Evolutionary conservation across 2,113 vertebrate genomes (phyloP), one percentile per base, ranked within the genome.

Genomic region (Hymenochirus boettgeri): DNA sequence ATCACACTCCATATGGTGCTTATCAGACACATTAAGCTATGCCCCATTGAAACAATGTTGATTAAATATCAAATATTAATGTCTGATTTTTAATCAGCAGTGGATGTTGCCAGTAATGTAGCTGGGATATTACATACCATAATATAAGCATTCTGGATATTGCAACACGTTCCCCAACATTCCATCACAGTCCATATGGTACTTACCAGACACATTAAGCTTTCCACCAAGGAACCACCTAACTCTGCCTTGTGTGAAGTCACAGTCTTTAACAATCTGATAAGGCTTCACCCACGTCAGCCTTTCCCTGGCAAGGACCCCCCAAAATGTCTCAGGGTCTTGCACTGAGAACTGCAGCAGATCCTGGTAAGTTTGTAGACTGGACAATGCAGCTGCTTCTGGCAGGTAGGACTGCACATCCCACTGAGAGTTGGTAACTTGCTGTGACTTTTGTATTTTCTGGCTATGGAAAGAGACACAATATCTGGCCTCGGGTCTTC

Each of bases 121-220:
- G n/a, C n/a, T n/a, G n/a, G n/a, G n/a, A n/a, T n/a, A n/a, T n/a
- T n/a, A n/a, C n/a, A 31, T 31, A 10, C 10, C 5, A 31, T 31
- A 31, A 31, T 31, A 31, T 31, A 31, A 31, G 29, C 10, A 31
- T 31, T 31, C 5, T 10, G 29, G 29, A 31, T 10, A 31, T 10
- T 31, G 29, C 10, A 10, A 6, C 10, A 31, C 6, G 15, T 7
- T 42, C 39, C 39, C 39, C 15, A 15, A 13, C 39, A 15, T 17
- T 42, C 4, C 10, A 31, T 6, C 10, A 6, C 29, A 6, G 3
- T 1, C 13, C 39, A 42, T 42, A n/a, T 18, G 25, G 17, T 51
- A 74, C 88, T 88, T 76, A 94, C 92, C 93, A 7, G 93, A 93
- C 50, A 94, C 92, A 59, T 95, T 94, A 3, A 93, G 73, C 64